Evolutionary conservation across 2,113 vertebrate species (phyloP).

Genomic region (Pachypanchax playfairii): DNA sequence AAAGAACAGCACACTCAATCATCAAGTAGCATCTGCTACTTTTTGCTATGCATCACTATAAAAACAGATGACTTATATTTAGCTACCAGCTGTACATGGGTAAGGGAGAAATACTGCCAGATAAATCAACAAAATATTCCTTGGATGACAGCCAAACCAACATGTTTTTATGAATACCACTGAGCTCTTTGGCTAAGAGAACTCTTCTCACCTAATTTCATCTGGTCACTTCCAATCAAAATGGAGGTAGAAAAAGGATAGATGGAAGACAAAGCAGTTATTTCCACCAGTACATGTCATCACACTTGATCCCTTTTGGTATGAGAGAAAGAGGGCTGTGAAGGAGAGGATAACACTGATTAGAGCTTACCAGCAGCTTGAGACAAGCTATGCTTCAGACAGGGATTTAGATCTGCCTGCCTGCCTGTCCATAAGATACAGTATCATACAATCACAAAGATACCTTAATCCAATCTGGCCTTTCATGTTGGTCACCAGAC

Average conservation of each 20-base stretch:
- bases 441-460: conserved; percentile 64
- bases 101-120: conserved; percentile 25
- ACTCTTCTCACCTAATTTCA: conserved; percentile 49
- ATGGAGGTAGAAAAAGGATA: conserved; percentile 36
- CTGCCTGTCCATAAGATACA: conserved; percentile 52
- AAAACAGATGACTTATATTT: conserved; percentile 45
- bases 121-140: conserved; percentile 36
- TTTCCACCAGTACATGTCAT: conserved; percentile 65
- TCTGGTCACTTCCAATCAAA: conserved; percentile 58
- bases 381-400: conserved; percentile 67
- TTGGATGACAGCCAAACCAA: conserved; percentile 25
- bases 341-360: conserved; percentile 70
- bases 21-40: conserved; percentile 39
- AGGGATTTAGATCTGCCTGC: conserved; percentile 73
- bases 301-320: conserved; percentile 65
- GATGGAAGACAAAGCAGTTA: conserved; percentile 75
- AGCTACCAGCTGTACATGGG: conserved; percentile 41
- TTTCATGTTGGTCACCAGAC: conserved; percentile 64
- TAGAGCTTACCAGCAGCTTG: conserved; percentile 71
- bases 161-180: conserved; percentile 38
- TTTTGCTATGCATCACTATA: conserved; percentile 26
- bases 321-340: conserved; percentile 26
- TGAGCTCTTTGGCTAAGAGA: conserved; percentile 21
- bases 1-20: conserved; percentile 42
- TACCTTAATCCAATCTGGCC: conserved; percentile 81